Percentiles rank a stretch among this genome's conserved stretches.
These are phyloP conservation scores for Laticauda laticaudata DNA, from an alignment of 2,113 vertebrate genomes.

Conservation along the genomic window DNA sequence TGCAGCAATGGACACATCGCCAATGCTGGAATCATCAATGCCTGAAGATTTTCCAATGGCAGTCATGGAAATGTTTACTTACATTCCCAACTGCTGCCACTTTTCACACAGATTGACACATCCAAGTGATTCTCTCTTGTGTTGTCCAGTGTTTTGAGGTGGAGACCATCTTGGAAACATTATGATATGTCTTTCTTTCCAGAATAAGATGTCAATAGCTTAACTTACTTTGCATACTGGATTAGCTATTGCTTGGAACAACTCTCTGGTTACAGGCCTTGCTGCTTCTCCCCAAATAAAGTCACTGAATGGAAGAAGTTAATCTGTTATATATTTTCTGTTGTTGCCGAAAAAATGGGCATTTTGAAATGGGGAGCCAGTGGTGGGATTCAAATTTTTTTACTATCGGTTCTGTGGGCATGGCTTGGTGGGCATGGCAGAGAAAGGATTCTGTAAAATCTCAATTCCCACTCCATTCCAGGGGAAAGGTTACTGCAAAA, in stretches of 20 bases:
- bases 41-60: not conserved
- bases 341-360: not conserved
- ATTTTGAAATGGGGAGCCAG: not conserved
- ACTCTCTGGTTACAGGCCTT: not conserved
- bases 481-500: too few relatives aligned
- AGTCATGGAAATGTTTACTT: not conserved
- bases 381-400: too few relatives aligned
- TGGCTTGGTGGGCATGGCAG: too few relatives aligned
- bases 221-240: not conserved
- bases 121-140: not conserved
- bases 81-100: not conserved
- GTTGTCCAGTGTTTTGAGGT: not conserved
- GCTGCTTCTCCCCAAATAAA: fast-evolving
- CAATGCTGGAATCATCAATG: not conserved
- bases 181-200: not conserved
- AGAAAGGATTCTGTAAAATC: too few relatives aligned
- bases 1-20: too few relatives aligned
- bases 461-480: too few relatives aligned
- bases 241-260: not conserved
- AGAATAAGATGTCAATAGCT: not conserved
- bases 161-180: not conserved
- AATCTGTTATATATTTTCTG: fast-evolving
- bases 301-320: fast-evolving
- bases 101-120: not conserved
- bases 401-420: too few relatives aligned